These are phyloP conservation scores for Craterocephalus amniculus DNA, from an alignment of 2,797 vertebrate species.

Conservation along the genomic window DNA sequence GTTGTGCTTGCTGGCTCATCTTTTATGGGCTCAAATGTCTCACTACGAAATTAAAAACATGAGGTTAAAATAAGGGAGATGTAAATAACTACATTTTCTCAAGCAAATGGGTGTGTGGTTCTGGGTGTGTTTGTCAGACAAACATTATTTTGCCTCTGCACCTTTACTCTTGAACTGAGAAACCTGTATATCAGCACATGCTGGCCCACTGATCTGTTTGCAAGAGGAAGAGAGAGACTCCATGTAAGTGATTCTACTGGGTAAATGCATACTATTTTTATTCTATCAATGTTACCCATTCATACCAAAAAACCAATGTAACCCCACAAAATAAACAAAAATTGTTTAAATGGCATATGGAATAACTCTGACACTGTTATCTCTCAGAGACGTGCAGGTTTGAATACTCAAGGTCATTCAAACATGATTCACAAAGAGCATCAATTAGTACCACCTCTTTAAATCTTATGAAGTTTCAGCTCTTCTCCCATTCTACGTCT, in stretches of 20 bases:
- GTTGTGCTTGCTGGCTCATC: neutral
- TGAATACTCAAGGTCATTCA: neutral
- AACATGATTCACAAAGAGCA: too few relatives aligned
- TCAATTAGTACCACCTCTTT: too few relatives aligned
- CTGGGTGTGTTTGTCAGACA: neutral
- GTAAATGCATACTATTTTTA: constrained; percentile 5
- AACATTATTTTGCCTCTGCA: constrained; percentile 27
- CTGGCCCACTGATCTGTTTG: neutral
- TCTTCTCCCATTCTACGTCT: too few relatives aligned
- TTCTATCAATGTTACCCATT: neutral
- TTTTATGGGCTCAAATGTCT: neutral
- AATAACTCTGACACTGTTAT: accelerated
- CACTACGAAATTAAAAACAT: neutral
- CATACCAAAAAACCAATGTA: neutral
- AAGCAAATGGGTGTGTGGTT: neutral
- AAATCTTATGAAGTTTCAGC: too few relatives aligned
- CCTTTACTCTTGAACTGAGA: constrained; percentile 42
- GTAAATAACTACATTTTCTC: neutral
- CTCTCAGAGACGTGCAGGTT: neutral
- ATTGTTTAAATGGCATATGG: neutral
- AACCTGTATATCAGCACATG: constrained; percentile 58
- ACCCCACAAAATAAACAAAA: neutral
- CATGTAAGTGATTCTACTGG: constrained; percentile 11
- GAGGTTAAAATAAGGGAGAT: too few relatives aligned
- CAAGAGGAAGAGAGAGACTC: constrained; percentile 19